These are phyloP conservation scores for Cylindroiulus punctatus DNA, from an alignment of 2,888 invertebrate genomes.

Conservation along the genomic window DNA sequence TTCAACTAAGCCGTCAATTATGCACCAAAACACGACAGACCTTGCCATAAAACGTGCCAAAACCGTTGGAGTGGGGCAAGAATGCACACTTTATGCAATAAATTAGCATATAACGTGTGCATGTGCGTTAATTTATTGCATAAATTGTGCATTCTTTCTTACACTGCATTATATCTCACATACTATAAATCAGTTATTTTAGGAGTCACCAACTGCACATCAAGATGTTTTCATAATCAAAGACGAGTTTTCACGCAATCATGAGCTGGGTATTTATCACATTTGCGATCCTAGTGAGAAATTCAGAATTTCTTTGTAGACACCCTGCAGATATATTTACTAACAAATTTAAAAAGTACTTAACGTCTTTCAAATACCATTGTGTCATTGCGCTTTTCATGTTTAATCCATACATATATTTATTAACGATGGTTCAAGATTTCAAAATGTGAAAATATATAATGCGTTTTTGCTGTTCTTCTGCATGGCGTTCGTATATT, in stretches of 20 bases:
- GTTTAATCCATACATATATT: conserved; percentile 5
- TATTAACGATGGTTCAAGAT: not conserved
- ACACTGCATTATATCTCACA: too few species aligned
- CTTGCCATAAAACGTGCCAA: too few species aligned
- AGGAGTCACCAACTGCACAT: too few species aligned
- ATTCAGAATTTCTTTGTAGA: not conserved
- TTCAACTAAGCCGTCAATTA: too few species aligned
- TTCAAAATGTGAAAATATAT: conserved; percentile 4
- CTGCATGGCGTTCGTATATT: conserved; percentile 38
- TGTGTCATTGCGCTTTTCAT: conserved; percentile 13
- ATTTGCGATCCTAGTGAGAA: not conserved
- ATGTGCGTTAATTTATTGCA: too few species aligned
- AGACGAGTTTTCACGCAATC: too few species aligned
- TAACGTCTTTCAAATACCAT: conserved; percentile 31
- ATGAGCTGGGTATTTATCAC: too few species aligned
- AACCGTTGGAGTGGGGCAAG: not conserved
- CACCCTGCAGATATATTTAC: not conserved
- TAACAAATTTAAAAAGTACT: not conserved
- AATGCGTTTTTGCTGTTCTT: conserved; percentile 15
- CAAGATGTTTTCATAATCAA: too few species aligned
- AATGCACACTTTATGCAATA: not conserved
- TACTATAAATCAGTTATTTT: too few species aligned
- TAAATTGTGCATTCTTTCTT: too few species aligned
- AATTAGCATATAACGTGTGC: not conserved
- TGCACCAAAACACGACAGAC: too few species aligned